Evolutionary conservation across 2,113 vertebrate species (phyloP), one percentile per base, ranked within the genome.

Genomic region (Rhinogobius similis): DNA sequence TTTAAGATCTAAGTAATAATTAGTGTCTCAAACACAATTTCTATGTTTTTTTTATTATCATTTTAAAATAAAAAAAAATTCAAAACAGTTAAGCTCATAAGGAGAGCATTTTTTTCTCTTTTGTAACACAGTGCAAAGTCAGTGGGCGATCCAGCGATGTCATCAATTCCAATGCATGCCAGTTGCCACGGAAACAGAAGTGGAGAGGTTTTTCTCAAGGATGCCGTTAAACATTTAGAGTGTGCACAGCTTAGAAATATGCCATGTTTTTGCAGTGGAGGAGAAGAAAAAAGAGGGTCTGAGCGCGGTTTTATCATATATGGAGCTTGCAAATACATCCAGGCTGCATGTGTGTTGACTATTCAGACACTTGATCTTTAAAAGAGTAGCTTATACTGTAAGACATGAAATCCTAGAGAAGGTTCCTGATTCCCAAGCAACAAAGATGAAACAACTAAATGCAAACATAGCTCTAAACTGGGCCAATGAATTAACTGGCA

Each of bases 201-300:
- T 26, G 23, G 52, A 55, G 52, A 55, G 52, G 52, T 26, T 55
- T 24, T 26, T 55, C 52, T 55, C 52, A 55, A 55, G 52, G 52
- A 55, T 55, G 52, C 52, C n/a, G 52, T 55, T 14, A 55, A 55
- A 55, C 52, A 55, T 55, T 55, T 55, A 55, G 23, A 55, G 52
- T 55, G 52, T 16, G 52, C 23, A 55, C 7, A 23, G 52, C 52
- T 55, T 14, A 55, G 23, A 55, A 55, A 55, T 55, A 55, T 13
- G 23, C 32, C 32, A 36, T 36, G 50, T 10, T 2, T 21, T 10
- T 52, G 21, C 50, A 21, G 48, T 8, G 11, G 50, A 52, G 21
- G 50, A 52, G 10, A 23, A n/a, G 50, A 23, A 23, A 13, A 23
- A n/a, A 23, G 21, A 11, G 50, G 50, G n/a, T 11, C n/a, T 11